Percentiles rank a stretch among this genome's conserved stretches.
phyloP scores from a whole-genome alignment of 1,140 invertebrate genomes.

The Drosophila bifasciata region DNA sequence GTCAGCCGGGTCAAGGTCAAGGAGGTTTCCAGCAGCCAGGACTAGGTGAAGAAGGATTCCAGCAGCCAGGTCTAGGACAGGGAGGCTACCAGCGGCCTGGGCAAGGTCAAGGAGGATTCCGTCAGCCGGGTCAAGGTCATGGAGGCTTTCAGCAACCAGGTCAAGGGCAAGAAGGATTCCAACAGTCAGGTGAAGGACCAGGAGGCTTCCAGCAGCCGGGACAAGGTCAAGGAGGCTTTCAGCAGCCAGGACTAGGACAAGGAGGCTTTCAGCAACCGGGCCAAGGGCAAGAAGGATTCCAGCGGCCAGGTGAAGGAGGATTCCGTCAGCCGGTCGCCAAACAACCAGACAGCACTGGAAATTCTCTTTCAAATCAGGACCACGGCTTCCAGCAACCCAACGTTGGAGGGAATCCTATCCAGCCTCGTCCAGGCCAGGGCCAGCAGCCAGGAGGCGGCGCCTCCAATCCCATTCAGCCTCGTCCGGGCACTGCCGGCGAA shows the following conservation, averaged over 20 bases:
- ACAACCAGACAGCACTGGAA: too few species aligned
- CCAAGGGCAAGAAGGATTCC: too few species aligned
- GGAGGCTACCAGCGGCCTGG: slow-evolving; percentile 1
- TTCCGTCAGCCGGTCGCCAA: too few species aligned
- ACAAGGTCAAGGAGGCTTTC: slow-evolving; percentile 1
- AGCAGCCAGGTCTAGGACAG: neutral
- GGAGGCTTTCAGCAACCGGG: neutral
- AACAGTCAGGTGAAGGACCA: neutral
- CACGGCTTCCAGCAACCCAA: too few species aligned
- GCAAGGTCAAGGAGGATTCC: neutral
- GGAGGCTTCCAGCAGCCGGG: slow-evolving; percentile 8
- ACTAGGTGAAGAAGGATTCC: neutral
- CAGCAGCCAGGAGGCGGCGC: slow-evolving; percentile 12
- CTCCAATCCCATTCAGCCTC: slow-evolving; percentile 40
- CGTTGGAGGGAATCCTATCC: neutral
- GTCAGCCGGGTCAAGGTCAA: neutral
- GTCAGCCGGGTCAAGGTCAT: neutral
- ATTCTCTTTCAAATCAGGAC: too few species aligned
- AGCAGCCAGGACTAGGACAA: neutral
- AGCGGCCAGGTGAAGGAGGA: too few species aligned
- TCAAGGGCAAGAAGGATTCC: neutral
- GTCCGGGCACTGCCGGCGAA: slow-evolving; percentile 14
- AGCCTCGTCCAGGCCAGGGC: slow-evolving; percentile 2
- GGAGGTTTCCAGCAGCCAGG: slow-evolving; percentile 11
- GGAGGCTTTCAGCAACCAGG: slow-evolving; percentile 11